A percentile compares a stretch with the other conserved stretches of the same genome.
Conservation (phyloP, 2,113 vertebrate genomes). For the Sprattus sprattus region DNA sequence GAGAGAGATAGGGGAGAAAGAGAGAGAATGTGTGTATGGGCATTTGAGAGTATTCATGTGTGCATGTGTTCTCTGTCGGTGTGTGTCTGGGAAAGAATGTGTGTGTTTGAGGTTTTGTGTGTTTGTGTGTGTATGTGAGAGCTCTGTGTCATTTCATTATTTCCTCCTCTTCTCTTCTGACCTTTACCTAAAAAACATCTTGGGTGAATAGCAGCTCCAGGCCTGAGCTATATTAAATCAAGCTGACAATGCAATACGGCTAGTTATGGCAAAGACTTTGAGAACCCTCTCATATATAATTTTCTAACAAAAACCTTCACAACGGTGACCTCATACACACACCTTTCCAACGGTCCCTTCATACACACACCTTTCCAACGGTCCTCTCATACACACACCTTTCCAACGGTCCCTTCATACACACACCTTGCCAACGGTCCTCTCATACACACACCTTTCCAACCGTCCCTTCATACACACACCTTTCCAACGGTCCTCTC, state of each 20-base stretch:
- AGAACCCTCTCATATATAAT: background rate
- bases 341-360: background rate
- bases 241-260: background rate
- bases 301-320: background rate
- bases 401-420: too few species aligned
- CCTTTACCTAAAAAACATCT: background rate
- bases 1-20: background rate
- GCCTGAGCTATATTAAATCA: background rate
- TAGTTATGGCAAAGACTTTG: background rate
- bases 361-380: too few species aligned
- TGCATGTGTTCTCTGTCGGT: too few species aligned
- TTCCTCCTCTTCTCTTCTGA: background rate
- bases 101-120: too few species aligned
- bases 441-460: background rate
- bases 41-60: background rate
- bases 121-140: too few species aligned
- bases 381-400: background rate
- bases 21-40: conserved; percentile 20
- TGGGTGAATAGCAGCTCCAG: background rate
- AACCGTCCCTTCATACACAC: too few species aligned
- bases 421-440: too few species aligned
- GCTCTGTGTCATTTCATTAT: background rate
- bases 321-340: background rate
- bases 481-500: too few species aligned
- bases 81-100: too few species aligned